These are phyloP conservation scores for Helogale parvula DNA, from an alignment of 2,113 vertebrate species.

Conservation along the genomic window DNA sequence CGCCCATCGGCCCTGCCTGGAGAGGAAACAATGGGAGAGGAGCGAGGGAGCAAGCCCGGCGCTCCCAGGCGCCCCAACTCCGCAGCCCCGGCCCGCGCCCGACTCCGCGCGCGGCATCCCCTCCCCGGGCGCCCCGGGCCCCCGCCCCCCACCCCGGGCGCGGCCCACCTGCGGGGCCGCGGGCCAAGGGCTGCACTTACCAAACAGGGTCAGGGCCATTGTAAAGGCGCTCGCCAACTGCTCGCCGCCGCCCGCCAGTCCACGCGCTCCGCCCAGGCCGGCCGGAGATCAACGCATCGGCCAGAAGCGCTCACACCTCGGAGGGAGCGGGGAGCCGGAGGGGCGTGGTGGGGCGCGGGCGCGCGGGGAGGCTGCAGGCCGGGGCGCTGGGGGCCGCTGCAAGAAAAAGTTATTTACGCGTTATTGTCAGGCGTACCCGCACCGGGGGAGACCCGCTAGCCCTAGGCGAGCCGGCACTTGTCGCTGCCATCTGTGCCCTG, in stretches of 20 bases:
- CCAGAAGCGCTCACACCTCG: conserved; percentile 64
- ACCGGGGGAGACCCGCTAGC: neutral
- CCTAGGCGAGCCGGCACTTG: conserved; percentile 62
- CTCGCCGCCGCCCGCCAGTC: neutral
- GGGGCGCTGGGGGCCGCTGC: conserved; percentile 60
- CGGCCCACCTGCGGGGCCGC: conserved; percentile 65
- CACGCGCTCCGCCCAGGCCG: conserved; percentile 48
- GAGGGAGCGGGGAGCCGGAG: neutral
- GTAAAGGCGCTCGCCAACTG: conserved; percentile 34
- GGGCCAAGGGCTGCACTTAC: conserved; percentile 81
- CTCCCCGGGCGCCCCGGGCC: neutral
- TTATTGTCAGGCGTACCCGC: conserved; percentile 41
- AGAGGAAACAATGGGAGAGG: conserved; percentile 84
- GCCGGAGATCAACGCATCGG: conserved; percentile 60
- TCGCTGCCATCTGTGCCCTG: conserved; percentile 40
- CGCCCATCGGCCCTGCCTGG: conserved; percentile 82
- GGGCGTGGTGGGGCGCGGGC: conserved; percentile 56
- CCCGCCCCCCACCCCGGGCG: neutral
- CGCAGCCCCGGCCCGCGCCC: neutral
- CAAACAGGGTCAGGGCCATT: conserved; percentile 90
- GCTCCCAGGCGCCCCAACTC: conserved; percentile 24
- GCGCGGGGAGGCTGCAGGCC: neutral
- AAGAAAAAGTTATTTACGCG: conserved; percentile 76
- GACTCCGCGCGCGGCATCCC: neutral
- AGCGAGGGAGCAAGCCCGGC: conserved; percentile 25